A percentile compares a stretch with the other conserved stretches of the same genome.
These are phyloP conservation scores for Dendroctonus ponderosae DNA, from an alignment of 1,140 invertebrate genomes.

Conservation along the genomic window DNA sequence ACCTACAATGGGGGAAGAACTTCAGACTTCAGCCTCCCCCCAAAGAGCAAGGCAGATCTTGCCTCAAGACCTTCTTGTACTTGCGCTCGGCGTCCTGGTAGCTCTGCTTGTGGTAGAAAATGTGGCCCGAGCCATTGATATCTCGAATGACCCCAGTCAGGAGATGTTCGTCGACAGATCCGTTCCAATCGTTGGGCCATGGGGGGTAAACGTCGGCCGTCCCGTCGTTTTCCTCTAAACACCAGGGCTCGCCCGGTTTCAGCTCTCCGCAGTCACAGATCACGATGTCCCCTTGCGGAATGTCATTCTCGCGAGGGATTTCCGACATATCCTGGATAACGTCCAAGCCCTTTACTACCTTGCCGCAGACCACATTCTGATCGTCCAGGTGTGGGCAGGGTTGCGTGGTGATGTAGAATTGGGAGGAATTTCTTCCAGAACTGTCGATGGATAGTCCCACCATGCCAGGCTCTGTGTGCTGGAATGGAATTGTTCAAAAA, in stretches of 20 bases:
- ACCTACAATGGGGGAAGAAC: constrained; percentile 48
- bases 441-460: constrained; percentile 92
- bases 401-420: constrained; percentile 91
- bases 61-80: constrained; percentile 68
- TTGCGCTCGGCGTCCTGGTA: constrained; percentile 65
- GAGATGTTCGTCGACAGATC: constrained; percentile 36
- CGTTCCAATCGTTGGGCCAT: constrained; percentile 72
- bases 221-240: constrained; percentile 66
- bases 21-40: neutral
- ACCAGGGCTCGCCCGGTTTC: constrained; percentile 60
- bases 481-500: constrained; percentile 31
- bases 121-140: constrained; percentile 73
- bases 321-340: constrained; percentile 66
- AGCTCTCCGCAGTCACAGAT: constrained; percentile 66
- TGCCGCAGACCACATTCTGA: constrained; percentile 89
- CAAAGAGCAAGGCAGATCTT: neutral
- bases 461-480: constrained; percentile 68
- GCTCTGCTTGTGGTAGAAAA: constrained; percentile 61
- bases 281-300: constrained; percentile 53
- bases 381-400: constrained; percentile 83
- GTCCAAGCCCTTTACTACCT: constrained; percentile 69
- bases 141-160: constrained; percentile 52
- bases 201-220: constrained; percentile 68
- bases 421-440: constrained; percentile 85
- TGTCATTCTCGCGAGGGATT: constrained; percentile 57